phyloP scores from a whole-genome alignment of 2,797 vertebrate species.

The Lacerta bilineata region DNA sequence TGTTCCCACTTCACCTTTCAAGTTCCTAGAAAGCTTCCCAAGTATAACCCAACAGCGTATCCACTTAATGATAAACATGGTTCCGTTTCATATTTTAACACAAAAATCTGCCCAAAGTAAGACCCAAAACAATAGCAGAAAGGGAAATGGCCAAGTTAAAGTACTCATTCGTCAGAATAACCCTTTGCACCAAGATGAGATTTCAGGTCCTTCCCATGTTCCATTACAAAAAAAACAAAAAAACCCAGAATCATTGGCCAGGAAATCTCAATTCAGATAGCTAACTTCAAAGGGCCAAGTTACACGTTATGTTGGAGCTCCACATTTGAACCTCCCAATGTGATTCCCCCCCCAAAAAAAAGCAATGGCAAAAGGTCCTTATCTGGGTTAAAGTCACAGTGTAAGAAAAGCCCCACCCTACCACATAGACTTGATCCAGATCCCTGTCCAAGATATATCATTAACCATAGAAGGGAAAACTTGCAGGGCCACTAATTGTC shows the following conservation, averaged over 20 bases:
- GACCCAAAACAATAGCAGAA: neutral
- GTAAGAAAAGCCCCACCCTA: too few species aligned
- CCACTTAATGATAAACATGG: neutral
- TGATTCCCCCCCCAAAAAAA: neutral
- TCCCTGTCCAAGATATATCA: neutral
- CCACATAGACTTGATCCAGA: neutral
- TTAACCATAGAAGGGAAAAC: neutral
- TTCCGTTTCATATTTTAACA: neutral
- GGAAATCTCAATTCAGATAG: neutral
- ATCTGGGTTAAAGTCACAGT: neutral
- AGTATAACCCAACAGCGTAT: neutral
- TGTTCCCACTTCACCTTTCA: conserved; percentile 10
- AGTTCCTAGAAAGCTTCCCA: conserved; percentile 29
- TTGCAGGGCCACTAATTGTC: neutral
- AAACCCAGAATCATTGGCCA: neutral
- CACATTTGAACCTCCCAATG: too few species aligned
- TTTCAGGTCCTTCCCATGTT: neutral
- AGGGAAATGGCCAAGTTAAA: neutral
- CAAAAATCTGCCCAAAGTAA: neutral
- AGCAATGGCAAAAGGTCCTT: neutral
- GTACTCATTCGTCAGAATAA: neutral
- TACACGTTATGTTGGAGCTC: neutral
- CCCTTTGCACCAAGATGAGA: neutral
- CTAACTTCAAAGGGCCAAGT: neutral
- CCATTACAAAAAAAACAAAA: neutral